These are phyloP conservation scores for human (Homo sapiens) DNA, from an alignment of 2,113 vertebrate species.

Conservation along the genomic window GRCh38 chr3:19560501-19561000, in stretches of 20 bases:
- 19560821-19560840: background rate
- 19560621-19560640: background rate
- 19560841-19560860: background rate
- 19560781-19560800: background rate
- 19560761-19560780: background rate
- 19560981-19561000: background rate
- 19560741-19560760: background rate
- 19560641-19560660: background rate
- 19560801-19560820: background rate
- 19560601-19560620: background rate
- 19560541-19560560: background rate
- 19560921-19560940: background rate
- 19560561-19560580: background rate
- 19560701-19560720: background rate
- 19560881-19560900: background rate
- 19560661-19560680: background rate
- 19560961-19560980: background rate
- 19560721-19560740: background rate
- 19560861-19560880: background rate
- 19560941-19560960: background rate
- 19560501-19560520: background rate
- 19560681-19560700: background rate
- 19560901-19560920: background rate
- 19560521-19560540: conserved; percentile 22
- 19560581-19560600: background rate